Evolutionary conservation across 2,888 invertebrate species (phyloP), one percentile per base, ranked within the genome.

Genomic region (Stenodera caucasica): DNA sequence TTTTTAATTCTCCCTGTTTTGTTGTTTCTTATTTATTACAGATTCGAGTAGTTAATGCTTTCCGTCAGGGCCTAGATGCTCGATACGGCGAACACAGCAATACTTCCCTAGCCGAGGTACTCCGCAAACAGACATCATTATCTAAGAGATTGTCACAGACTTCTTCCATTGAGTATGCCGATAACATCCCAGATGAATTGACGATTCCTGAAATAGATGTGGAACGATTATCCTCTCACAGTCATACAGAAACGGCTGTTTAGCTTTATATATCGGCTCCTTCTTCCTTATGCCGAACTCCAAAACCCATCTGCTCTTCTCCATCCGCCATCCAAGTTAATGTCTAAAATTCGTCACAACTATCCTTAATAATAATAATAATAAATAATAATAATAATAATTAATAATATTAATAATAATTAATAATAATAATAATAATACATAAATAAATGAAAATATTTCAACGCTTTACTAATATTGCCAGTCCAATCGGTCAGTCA

Each of bases 11-110:
- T 78, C 75, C 77, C 78, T 78, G 79, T 81, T 81, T 80, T 80
- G 80, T 80, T 81, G 79, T 81, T 80, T 80, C 78, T 80, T 80
- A 78, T 80, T 78, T 75, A 81, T 86, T 86, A 84, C 92, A 98
- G 98, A 98, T 98, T 84, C 97, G 98, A 87, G 98, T 98, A 87
- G 98, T 99, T 86, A 98, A 98, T 88, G 98, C 98, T 86, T 99
- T 98, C 90, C 97, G 98, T 84, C 96, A 97, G 89, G 98, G 98
- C 84, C 90, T 98, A 85, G 97, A 97, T 86, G 90, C 94, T 82
- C 92, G 95, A 80, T 90, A 89, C 80, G 92, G 94, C 84, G 94
- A 94, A 84, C 90, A 92, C 84, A 91, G 91, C 82, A 93, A 91
- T 86, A 91, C 92, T 81, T 92, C 94, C 83, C 88, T 94, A 81